Evolutionary conservation across 2,797 vertebrate genomes (phyloP), one percentile per base, ranked within the genome.

Genomic region (Leuciscus waleckii): DNA sequence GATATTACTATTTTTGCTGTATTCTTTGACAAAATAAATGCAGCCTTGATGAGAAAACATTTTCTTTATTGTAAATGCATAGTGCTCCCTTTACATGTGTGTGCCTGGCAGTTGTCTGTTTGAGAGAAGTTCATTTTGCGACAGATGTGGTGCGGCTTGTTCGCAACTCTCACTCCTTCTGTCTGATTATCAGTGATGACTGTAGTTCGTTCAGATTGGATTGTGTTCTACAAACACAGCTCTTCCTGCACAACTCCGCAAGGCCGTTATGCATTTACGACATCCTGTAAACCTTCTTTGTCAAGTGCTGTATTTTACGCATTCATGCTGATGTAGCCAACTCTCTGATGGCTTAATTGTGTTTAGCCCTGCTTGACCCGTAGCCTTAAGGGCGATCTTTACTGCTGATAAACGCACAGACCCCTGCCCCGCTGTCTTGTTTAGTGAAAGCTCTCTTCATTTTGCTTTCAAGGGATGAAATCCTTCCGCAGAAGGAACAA

Each of bases 401-500:
- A 70, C 65, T n/a, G 63, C 83, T 84, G 83, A 78, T 78, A 46
- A 61, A 35, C 4, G 5, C 61, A 54, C 46, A 54, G 43, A 79
- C 49, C 32, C 29, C 29, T 26, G 32, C 39, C 41, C 5, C 5
- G 37, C 79, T 37, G 43, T 68, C 75, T 37, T 56, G 7, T 85
- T 75, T 71, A 88, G 78, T 85, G 70, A 80, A 70, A 73, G 4
- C 39, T 46, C 41, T 54, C 32, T 75, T 70, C 41, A 29, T 81
- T 49, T 49, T 78, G 68, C 46, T 41, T 56, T 16, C 7, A 6
- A 87, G 67, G 83, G 77, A 85, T 83, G 74, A 82, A 88, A 81
- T 88, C 51, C 79, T 82, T 83, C 76, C 13, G 0, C 71, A 41
- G 32, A 77, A 81, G 37, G 79, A 88, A 86, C 85, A 84, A 86